Evolutionary conservation across 92 coral and sea anemone species (phyloP).

Genomic region (Micromussa lordhowensis): DNA sequence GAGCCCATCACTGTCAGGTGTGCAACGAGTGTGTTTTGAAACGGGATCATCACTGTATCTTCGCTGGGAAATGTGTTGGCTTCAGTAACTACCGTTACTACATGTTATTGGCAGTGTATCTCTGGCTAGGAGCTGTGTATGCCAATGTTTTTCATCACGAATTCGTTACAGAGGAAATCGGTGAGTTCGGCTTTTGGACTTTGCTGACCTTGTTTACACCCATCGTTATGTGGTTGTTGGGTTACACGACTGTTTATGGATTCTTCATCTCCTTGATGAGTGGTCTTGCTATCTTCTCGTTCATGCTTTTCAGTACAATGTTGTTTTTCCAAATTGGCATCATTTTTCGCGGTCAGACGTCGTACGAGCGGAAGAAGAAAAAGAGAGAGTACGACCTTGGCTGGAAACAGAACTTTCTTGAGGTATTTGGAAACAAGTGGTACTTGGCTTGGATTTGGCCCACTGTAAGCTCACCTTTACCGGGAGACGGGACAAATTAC

Average conservation of each 20-base stretch:
- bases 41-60: constrained; percentile 95
- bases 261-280: constrained; percentile 88
- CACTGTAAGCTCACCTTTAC: constrained; percentile 75
- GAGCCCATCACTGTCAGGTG: constrained; percentile 91
- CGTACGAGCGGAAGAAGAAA: constrained; percentile 89
- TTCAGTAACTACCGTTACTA: constrained; percentile 96
- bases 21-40: constrained; percentile 91
- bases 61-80: constrained; percentile 95
- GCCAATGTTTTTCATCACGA: constrained; percentile 91
- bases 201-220: constrained; percentile 92
- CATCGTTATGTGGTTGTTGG: constrained; percentile 77
- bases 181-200: constrained; percentile 77
- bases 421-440: constrained; percentile 90
- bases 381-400: constrained; percentile 83
- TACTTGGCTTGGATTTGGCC: constrained; percentile 95
- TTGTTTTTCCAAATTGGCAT: constrained; percentile 82
- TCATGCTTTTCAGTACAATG: constrained; percentile 80
- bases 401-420: constrained; percentile 71
- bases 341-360: constrained; percentile 88
- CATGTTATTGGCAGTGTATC: constrained; percentile 80
- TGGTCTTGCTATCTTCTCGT: constrained; percentile 84
- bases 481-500: constrained; percentile 90
- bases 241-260: constrained; percentile 80
- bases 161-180: constrained; percentile 80
- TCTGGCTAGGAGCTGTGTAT: constrained; percentile 95